These are phyloP conservation scores for Aporophyla lueneburgensis DNA, from an alignment of 2,888 invertebrate species.

Conservation along the genomic window DNA sequence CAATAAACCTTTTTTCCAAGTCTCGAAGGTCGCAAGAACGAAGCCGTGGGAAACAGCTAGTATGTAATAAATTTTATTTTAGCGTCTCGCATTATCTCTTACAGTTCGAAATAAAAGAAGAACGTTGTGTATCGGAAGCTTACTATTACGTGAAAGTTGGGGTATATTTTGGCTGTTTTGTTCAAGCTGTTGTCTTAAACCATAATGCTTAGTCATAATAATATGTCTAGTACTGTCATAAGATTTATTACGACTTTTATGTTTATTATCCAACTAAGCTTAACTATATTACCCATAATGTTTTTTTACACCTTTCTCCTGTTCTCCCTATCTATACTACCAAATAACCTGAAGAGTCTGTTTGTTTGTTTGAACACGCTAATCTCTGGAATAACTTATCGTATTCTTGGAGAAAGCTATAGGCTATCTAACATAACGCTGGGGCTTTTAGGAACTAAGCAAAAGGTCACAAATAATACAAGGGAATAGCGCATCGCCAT, in stretches of 20 bases:
- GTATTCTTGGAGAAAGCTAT: too few species aligned
- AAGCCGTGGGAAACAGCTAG: conserved; percentile 57
- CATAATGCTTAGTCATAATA: conserved; percentile 16
- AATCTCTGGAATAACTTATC: too few species aligned
- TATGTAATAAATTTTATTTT: conserved; percentile 63
- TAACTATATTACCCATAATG: conserved; percentile 9
- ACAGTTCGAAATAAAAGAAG: conserved; percentile 52
- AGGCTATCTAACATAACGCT: too few species aligned
- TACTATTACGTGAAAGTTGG: conserved; percentile 5
- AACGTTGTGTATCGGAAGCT: conserved; percentile 33
- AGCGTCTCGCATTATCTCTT: conserved; percentile 60
- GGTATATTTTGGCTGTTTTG: background rate
- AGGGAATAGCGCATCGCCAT: too few species aligned
- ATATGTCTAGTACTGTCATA: background rate
- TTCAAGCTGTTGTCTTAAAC: conserved; percentile 1
- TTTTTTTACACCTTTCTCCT: conserved; percentile 1
- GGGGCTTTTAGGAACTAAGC: too few species aligned
- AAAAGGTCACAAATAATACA: too few species aligned
- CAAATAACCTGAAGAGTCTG: too few species aligned
- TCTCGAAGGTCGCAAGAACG: conserved; percentile 58
- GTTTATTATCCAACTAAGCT: conserved; percentile 19
- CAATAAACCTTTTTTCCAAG: conserved; percentile 64
- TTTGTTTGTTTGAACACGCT: too few species aligned
- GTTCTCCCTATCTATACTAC: background rate
- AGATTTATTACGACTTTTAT: conserved; percentile 29